Evolutionary conservation across 2,888 invertebrate genomes (phyloP).

Genomic region (Brassicogethes aeneus): DNA sequence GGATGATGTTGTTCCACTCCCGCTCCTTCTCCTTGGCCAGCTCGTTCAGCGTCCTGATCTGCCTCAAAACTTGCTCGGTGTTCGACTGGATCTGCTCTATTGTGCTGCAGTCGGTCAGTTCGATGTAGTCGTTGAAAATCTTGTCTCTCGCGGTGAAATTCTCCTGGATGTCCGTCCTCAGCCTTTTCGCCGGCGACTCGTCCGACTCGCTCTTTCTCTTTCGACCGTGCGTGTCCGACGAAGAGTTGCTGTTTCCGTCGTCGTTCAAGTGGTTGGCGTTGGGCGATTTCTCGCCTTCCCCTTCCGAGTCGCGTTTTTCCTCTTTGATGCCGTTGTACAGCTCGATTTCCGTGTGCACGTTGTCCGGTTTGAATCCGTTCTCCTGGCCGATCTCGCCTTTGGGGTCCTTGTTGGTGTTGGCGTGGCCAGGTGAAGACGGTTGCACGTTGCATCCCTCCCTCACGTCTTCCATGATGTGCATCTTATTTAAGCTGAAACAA

Average conservation of each 20-base stretch:
- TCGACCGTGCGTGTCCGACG: conserved; percentile 13
- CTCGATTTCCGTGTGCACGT: conserved; percentile 8
- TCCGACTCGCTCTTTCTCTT: conserved; percentile 21
- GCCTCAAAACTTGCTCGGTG: conserved; percentile 54
- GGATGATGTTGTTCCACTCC: conserved; percentile 78
- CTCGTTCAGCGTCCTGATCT: conserved; percentile 63
- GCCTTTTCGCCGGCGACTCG: conserved; percentile 30
- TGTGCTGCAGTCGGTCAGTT: conserved; percentile 51
- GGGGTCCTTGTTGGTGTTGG: conserved; percentile 27
- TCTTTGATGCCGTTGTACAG: conserved; percentile 12
- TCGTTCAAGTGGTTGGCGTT: conserved; percentile 14
- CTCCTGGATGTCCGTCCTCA: conserved; percentile 33
- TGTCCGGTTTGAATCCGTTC: conserved; percentile 14
- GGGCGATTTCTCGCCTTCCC: conserved; percentile 15
- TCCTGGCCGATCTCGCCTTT: conserved; percentile 16
- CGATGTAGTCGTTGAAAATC: conserved; percentile 55
- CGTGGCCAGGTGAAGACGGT: conserved; percentile 39
- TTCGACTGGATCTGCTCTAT: conserved; percentile 54
- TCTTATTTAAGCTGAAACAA: conserved; percentile 48
- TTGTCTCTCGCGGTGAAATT: conserved; percentile 45
- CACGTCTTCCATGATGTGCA: conserved; percentile 51
- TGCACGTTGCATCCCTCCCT: conserved; percentile 39
- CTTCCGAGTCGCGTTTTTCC: conserved; percentile 14
- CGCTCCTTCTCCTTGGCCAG: conserved; percentile 72
- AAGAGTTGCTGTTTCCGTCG: conserved; percentile 19